Evolutionary conservation across 1,140 invertebrate genomes (phyloP), one percentile per base, ranked within the genome.

Genomic region (Olivierus martensii): DNA sequence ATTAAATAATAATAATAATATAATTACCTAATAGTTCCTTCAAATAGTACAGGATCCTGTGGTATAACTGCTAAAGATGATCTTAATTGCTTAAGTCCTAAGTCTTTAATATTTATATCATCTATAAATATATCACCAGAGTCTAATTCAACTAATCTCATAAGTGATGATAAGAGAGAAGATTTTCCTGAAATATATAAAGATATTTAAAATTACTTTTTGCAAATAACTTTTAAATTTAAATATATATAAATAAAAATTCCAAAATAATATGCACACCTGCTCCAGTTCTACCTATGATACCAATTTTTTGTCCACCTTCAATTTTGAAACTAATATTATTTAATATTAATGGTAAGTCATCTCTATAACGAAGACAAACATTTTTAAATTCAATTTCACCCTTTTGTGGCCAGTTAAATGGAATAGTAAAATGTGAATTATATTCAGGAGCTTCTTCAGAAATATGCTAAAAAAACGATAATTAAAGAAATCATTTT

Each of bases 31-130:
- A 69, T 56, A 47, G 74, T 78, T 15, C 79, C 79, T 12, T 70
- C 75, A 56, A 83, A 82, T 14, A 83, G 64, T 5, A 81, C 72
- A 0, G 81, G 80, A 64, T 83, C 80, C 64, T 82, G 80, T n/a
- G 81, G 81, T 51, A 83, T 80, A 22, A 82, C 78, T 0, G 79
- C 76, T n/a, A 83, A 66, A 53, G 73, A 58, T 3, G 63, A 66
- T 2, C 73, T 59, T 3, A 74, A 58, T 35, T 67, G 61, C 69
- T 73, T 61, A 3, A 77, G 60, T 14, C 69, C 67, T 7, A 78
- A 55, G 17, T 66, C 66, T 10, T 56, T 51, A 42, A 64, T 62
- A 58, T 78, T 69, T 3, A 74, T 46, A 28, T 65, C 69, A 55
- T 78, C 77, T 34, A 78, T 74, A 38, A 61, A 63, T 41, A 74